A percentile compares a stretch with the other conserved stretches of the same genome.
Evolutionary conservation across 2,888 invertebrate species (phyloP).

Genomic region (Acanthopleura granulata): DNA sequence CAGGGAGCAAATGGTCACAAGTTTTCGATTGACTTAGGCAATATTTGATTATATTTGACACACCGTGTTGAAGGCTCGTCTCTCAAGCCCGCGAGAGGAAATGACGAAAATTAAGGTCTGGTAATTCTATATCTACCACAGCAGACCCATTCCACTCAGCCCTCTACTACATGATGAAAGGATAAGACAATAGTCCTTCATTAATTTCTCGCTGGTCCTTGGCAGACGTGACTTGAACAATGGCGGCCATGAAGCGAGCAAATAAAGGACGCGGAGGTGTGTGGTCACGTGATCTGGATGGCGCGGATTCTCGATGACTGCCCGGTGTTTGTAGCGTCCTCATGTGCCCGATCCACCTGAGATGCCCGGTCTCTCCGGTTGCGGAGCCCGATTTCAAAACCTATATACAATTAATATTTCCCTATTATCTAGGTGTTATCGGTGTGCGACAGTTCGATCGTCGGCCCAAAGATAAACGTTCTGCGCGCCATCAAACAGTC

Average conservation of each 20-base stretch:
- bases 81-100: background rate
- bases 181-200: slow-evolving; percentile 14
- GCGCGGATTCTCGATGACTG: no score
- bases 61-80: background rate
- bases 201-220: slow-evolving; percentile 5
- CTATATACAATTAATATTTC: slow-evolving; percentile 9
- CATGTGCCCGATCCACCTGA: no score
- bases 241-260: background rate
- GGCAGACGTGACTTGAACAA: slow-evolving; percentile 14
- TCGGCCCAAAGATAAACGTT: no score
- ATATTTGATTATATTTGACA: slow-evolving; percentile 18
- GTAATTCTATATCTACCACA: slow-evolving; percentile 6
- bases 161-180: background rate
- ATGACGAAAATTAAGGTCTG: background rate
- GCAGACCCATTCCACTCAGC: background rate
- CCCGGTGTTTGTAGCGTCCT: no score
- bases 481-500: background rate
- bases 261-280: background rate
- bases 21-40: slow-evolving; percentile 17
- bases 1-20: slow-evolving; percentile 18
- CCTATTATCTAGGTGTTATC: background rate
- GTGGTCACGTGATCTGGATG: no score
- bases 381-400: background rate
- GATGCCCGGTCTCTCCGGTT: background rate
- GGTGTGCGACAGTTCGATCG: background rate